These are phyloP conservation scores for Platorchestia sp. DNA, from an alignment of 1,140 invertebrate species.

Conservation along the genomic window DNA sequence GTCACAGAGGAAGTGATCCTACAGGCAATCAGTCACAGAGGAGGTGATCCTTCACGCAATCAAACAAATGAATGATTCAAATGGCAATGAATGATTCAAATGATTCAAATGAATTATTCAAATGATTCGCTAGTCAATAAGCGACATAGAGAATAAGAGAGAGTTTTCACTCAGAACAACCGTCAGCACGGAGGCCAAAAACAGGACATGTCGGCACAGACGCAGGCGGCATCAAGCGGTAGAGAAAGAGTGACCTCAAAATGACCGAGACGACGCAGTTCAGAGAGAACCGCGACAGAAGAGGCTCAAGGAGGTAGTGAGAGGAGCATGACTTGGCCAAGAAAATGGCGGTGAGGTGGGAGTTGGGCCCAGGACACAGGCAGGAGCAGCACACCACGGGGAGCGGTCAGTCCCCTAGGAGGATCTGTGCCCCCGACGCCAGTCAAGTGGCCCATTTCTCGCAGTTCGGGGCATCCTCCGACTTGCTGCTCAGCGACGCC, in stretches of 20 bases:
- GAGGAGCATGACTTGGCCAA: neutral
- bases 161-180: neutral
- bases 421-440: constrained; percentile 40
- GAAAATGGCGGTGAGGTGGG: neutral
- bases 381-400: neutral
- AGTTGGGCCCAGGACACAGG: neutral
- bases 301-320: neutral
- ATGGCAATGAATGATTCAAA: too few species aligned
- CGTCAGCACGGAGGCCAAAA: neutral
- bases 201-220: neutral
- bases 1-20: neutral
- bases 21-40: neutral
- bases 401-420: constrained; percentile 36
- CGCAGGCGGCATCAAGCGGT: neutral
- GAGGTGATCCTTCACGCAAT: too few species aligned
- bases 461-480: constrained; percentile 62
- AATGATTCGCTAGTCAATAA: too few species aligned
- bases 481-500: constrained; percentile 63
- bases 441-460: constrained; percentile 35
- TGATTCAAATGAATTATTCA: too few species aligned
- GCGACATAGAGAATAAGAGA: too few species aligned
- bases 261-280: neutral
- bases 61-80: too few species aligned
- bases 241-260: neutral
- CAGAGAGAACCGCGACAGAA: neutral